phyloP scores from a whole-genome alignment of 2,113 vertebrate genomes.

The Cisticola juncidis region DNA sequence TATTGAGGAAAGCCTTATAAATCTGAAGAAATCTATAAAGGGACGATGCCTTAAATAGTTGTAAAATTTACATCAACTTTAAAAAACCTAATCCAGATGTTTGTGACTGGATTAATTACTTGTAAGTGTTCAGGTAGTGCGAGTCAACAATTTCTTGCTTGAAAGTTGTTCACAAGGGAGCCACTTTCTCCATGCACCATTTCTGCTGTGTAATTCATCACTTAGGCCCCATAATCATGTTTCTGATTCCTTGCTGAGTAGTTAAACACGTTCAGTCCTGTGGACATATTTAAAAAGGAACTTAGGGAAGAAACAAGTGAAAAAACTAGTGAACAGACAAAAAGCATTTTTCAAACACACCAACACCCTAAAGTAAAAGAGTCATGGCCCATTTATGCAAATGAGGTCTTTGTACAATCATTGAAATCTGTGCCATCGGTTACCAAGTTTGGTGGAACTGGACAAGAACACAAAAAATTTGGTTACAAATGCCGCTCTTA shows the following conservation, averaged over 20 bases:
- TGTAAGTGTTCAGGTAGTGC: background rate
- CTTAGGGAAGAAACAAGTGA: background rate
- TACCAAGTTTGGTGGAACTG: background rate
- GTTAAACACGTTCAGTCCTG: background rate
- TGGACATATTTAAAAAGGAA: background rate
- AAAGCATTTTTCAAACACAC: background rate
- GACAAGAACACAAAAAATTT: background rate
- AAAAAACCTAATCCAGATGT: slow-evolving; percentile 51
- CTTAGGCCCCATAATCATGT: background rate
- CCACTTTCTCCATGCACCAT: slow-evolving; percentile 29
- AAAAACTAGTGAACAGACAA: background rate
- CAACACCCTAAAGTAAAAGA: background rate
- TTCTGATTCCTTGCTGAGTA: slow-evolving; percentile 32
- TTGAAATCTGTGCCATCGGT: background rate
- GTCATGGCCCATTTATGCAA: background rate
- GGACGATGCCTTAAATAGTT: background rate
- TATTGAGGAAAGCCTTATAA: slow-evolving; percentile 4
- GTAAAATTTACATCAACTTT: slow-evolving; percentile 44
- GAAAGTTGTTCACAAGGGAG: slow-evolving; percentile 35
- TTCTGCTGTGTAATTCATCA: slow-evolving; percentile 35
- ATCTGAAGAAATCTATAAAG: slow-evolving; percentile 28
- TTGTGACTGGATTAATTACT: slow-evolving; percentile 53
- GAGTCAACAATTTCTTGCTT: slow-evolving; percentile 16
- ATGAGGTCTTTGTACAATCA: background rate
- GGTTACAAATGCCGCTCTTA: background rate